Evolutionary conservation across 1,140 invertebrate genomes (phyloP), one percentile per base, ranked within the genome.

Genomic region (Matsumurasca onukii): DNA sequence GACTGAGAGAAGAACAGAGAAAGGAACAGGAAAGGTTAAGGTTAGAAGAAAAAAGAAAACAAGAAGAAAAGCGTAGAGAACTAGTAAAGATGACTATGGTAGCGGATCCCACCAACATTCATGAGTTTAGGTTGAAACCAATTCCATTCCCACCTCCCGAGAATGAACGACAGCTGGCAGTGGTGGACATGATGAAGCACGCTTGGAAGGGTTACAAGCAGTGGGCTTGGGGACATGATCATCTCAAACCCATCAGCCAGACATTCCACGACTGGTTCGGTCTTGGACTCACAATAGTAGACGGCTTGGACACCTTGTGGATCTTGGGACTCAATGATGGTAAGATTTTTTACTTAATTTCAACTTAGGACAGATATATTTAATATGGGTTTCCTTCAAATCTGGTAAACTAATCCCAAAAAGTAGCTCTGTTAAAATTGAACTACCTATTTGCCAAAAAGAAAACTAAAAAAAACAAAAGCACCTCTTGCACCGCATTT

Each of bases 141-240:
- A 71, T 77, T 68, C 76, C 77, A 66, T 81, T 84, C 74, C 70
- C 75, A 86, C 91, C 90, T 0, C 89, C 92, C 12, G 83, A 85
- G 69, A 96, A 94, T 79, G 82, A 87, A 24, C 83, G 89, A 17
- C 94, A 97, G 79, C 80, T 82, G 73, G 91, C 91, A 9, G 88
- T 98, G 20, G 88, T 95, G 0, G 85, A 86, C 25, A 94, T 94
- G 22, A 94, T 97, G 73, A 86, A 86, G 74, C 93, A 97, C 81
- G 95, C 96, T 0, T 98, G 96, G 95, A 85, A 83, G 68, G 94
- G 92, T 0, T 98, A 98, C 77, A 92, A 90, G 77, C 86, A 89
- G 70, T 94, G 88, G 81, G 95, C 95, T 2, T 98, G 95, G 95
- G 95, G 95, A 3, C 91, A 95, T 75, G 96, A 98, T 78, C 92